Base-by-base conservation (phyloP, 2,797 vertebrate species). In the Varecia variegata region DNA sequence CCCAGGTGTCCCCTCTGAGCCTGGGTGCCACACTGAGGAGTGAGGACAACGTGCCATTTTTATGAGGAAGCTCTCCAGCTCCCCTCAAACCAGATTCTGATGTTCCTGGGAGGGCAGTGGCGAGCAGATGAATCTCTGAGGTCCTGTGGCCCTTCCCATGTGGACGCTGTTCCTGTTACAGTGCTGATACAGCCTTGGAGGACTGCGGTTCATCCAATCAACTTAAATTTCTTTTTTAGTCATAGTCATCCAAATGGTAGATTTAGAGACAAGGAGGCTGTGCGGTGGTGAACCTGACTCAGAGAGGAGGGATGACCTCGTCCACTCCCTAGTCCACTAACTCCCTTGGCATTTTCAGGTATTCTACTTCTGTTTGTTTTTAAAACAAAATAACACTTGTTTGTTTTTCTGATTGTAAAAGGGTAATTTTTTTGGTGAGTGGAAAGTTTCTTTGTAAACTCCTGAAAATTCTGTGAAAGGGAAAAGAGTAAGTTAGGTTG, bases 391-490 rank as follows among this genome's bases (percentile, higher is more conserved):
- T 88, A 27, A 43, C 6, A 43, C 25, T 67, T 68, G 12, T 27
- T 90, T 95, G 47, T 81, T 88, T 82, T 92, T 68, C 68, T 67
- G 3, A 30, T 60, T 60, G 81, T 67, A 40, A 9, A 89, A 60
- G 62, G 52, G 8, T 25, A 8, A 10, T 30, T 70, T 35, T 50
- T 89, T 86, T 3, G n/a, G 32, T 79, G 9, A 47, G 20, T 83
- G 25, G 47, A 77, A 90, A 52, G 21, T 35, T 35, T 56, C 5
- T 3, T 73, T 85, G 35, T 74, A 10, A 56, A 15, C 32, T 18
- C 58, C 20, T 71, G 71, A 32, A 40, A 58, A 70, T 70, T 23
- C 67, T 58, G 23, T 71, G 13, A 0, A 11, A 45, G 54, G 18
- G 35, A n/a, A 52, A 43, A 45, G 32, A 70, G 2, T 13, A 25